Evolutionary conservation across 2,113 vertebrate species (phyloP).

Genomic region (Pterocles orientalis): DNA sequence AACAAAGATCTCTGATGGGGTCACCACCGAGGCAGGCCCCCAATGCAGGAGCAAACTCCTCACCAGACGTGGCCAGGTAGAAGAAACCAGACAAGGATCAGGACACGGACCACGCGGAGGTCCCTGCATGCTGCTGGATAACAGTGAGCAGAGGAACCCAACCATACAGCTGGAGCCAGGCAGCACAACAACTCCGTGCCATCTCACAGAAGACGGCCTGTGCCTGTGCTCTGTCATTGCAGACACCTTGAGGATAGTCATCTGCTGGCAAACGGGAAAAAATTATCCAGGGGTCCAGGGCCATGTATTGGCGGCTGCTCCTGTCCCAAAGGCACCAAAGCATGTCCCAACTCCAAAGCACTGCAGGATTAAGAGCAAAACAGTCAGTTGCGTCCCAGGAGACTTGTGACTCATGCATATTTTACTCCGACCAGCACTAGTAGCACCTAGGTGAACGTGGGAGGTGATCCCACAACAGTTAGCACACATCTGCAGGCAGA

Average conservation of each 20-base stretch:
- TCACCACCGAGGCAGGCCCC: not conserved
- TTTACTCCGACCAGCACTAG: not conserved
- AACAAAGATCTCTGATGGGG: not conserved
- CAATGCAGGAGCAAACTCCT: not conserved
- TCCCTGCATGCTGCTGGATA: not conserved
- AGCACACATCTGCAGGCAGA: not conserved
- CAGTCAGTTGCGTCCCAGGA: not conserved
- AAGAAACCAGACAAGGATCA: not conserved
- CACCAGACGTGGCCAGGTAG: not conserved
- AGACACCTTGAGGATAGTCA: not conserved
- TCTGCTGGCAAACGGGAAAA: not conserved
- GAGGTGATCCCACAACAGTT: not conserved
- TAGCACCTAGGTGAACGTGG: accelerated
- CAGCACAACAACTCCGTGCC: not conserved
- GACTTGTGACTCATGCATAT: not conserved
- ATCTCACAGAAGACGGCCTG: not conserved
- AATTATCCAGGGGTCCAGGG: not conserved
- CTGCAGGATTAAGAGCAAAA: not conserved
- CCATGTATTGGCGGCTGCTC: not conserved
- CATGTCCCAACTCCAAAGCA: not conserved
- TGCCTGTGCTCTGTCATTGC: not conserved
- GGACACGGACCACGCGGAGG: not conserved
- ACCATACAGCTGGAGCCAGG: not conserved
- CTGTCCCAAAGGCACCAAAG: not conserved
- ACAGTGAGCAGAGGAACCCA: not conserved